Conservation (phyloP, 2,797 vertebrate species). For the Emys orbicularis region DNA sequence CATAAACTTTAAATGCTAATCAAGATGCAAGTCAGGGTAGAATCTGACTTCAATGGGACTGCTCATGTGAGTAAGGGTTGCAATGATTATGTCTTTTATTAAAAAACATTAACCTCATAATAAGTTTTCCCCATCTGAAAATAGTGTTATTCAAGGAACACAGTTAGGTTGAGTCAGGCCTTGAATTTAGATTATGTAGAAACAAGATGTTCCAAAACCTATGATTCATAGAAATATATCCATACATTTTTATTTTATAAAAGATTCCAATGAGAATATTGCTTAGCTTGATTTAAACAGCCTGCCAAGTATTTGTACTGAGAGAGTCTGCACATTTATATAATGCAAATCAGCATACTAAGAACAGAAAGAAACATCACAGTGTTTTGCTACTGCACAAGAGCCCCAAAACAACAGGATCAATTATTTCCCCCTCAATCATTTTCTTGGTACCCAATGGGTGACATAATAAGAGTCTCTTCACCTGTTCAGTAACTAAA, state of each 20-base stretch:
- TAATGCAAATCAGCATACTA: not conserved
- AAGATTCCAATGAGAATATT: not conserved
- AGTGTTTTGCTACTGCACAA: not conserved
- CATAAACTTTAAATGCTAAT: not conserved
- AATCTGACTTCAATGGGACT: not conserved
- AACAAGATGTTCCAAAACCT: not conserved
- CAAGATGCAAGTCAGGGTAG: not conserved
- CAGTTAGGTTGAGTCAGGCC: not conserved
- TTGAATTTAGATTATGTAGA: not conserved
- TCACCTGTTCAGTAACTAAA: not conserved
- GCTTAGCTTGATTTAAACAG: not conserved
- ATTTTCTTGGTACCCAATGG: constrained; percentile 16
- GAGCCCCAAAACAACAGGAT: not conserved
- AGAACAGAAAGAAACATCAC: not conserved
- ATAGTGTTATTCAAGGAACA: not conserved
- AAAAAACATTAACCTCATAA: not conserved
- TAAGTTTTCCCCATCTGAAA: not conserved
- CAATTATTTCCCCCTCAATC: not conserved
- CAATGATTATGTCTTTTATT: not conserved
- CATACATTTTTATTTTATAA: not conserved
- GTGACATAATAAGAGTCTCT: not conserved
- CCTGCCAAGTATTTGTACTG: not conserved
- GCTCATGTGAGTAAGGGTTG: not conserved
- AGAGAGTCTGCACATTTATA: not conserved
- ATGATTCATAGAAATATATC: not conserved